A percentile compares a stretch with the other conserved stretches of the same genome.
phyloP scores from a whole-genome alignment of 1,140 invertebrate genomes.

The Brachystomella parvula region DNA sequence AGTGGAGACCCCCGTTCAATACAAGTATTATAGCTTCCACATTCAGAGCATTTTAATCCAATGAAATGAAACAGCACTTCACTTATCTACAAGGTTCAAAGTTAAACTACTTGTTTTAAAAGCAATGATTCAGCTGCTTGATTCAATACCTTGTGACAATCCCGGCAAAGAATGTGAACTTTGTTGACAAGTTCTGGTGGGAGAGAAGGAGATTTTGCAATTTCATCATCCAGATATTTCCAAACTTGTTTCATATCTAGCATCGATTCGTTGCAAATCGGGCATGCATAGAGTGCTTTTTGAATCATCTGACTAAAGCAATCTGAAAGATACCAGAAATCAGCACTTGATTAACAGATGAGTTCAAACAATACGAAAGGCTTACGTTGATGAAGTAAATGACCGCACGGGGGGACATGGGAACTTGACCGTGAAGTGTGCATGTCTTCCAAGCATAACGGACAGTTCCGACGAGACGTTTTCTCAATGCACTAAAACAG shows the following conservation, averaged over 20 bases:
- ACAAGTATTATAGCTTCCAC: conserved; percentile 79
- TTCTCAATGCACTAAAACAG: conserved; percentile 71
- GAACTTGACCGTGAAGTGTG: conserved; percentile 77
- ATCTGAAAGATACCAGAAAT: neutral
- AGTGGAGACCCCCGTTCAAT: conserved; percentile 32
- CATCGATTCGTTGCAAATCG: conserved; percentile 74
- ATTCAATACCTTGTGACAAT: conserved; percentile 73
- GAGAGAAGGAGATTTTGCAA: conserved; percentile 64
- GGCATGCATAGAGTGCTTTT: conserved; percentile 73
- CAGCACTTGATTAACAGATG: neutral
- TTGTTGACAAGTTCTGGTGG: conserved; percentile 68
- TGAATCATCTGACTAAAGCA: conserved; percentile 69
- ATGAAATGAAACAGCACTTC: conserved; percentile 74
- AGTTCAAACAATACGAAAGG: neutral
- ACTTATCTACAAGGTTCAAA: conserved; percentile 53
- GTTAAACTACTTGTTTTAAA: neutral
- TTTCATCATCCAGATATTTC: conserved; percentile 70
- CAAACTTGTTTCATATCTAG: conserved; percentile 73
- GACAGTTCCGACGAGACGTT: conserved; percentile 73
- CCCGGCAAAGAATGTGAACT: conserved; percentile 73
- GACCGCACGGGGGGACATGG: conserved; percentile 76
- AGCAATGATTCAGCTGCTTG: neutral
- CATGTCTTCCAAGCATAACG: conserved; percentile 78
- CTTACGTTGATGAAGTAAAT: conserved; percentile 58
- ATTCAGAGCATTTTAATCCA: conserved; percentile 70